Percentiles rank a stretch among this genome's conserved stretches.
Conservation (phyloP, 2,797 vertebrate species). For the Perodicticus potto region DNA sequence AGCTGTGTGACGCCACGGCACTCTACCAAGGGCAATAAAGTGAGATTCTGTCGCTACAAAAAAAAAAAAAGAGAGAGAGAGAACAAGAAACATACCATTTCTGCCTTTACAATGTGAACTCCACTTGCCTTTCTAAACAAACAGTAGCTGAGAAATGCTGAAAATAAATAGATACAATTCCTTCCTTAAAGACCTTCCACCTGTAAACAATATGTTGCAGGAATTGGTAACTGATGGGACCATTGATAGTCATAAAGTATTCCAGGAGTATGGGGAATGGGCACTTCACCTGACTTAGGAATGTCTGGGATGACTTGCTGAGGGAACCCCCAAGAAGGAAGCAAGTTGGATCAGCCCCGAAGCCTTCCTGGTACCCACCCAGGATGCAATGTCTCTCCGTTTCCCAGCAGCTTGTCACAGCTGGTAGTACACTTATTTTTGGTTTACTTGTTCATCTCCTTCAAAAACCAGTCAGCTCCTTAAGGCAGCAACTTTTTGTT, state of each 20-base stretch:
- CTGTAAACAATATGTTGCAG: neutral
- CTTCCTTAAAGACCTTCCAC: neutral
- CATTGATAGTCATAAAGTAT: fast-evolving
- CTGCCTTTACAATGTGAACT: neutral
- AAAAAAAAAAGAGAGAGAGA: neutral
- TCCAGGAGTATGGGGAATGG: neutral
- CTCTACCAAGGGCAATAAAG: too few species aligned
- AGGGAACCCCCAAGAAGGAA: neutral
- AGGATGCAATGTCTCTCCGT: neutral
- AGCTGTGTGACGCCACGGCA: too few species aligned
- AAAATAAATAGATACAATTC: neutral
- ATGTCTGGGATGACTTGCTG: neutral
- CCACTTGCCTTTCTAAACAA: neutral
- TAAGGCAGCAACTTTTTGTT: neutral
- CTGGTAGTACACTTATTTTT: neutral
- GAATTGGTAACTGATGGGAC: neutral
- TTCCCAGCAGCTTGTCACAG: neutral
- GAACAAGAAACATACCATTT: neutral
- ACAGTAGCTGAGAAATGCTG: neutral
- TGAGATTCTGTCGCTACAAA: too few species aligned
- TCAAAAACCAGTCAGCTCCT: neutral
- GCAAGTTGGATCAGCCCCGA: neutral
- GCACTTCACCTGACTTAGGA: neutral
- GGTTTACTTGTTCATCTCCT: neutral
- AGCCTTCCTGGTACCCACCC: neutral